Evolutionary conservation across 2,888 invertebrate species (phyloP).

Genomic region (Leptopilina myrica): DNA sequence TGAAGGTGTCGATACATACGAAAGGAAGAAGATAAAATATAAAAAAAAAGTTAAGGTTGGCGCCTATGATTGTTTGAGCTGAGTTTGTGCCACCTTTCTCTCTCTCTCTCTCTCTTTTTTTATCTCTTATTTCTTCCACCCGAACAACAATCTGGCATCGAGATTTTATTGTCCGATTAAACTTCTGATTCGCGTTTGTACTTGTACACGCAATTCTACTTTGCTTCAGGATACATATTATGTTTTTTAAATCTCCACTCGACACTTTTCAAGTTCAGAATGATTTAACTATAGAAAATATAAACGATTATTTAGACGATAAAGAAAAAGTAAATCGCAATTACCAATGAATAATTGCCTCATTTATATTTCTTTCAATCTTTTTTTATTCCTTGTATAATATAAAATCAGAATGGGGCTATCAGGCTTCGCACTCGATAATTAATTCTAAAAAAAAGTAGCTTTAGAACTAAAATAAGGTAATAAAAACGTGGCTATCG

Average conservation of each 20-base stretch:
- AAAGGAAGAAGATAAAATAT: conserved; percentile 13
- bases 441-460: no score
- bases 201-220: conserved; percentile 37
- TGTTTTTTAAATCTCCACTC: conserved; percentile 16
- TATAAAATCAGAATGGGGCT: no score
- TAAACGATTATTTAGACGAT: no score
- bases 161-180: conserved; percentile 40
- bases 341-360: no score
- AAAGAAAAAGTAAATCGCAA: no score
- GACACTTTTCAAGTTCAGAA: conserved; percentile 33
- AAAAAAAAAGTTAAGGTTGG: conserved; percentile 17
- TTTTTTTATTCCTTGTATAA: no score
- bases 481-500: no score
- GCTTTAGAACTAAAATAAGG: no score
- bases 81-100: conserved; percentile 26
- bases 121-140: conserved; percentile 10
- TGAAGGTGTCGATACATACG: conserved; percentile 20
- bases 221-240: conserved; percentile 16
- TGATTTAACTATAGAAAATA: not conserved
- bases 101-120: conserved; percentile 1
- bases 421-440: no score
- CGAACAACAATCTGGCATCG: conserved; percentile 35
- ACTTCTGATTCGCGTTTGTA: conserved; percentile 33
- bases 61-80: conserved; percentile 32
- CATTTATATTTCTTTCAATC: no score